These are phyloP conservation scores for Hypsopygia costalis DNA, from an alignment of 2,888 invertebrate genomes.

Conservation along the genomic window DNA sequence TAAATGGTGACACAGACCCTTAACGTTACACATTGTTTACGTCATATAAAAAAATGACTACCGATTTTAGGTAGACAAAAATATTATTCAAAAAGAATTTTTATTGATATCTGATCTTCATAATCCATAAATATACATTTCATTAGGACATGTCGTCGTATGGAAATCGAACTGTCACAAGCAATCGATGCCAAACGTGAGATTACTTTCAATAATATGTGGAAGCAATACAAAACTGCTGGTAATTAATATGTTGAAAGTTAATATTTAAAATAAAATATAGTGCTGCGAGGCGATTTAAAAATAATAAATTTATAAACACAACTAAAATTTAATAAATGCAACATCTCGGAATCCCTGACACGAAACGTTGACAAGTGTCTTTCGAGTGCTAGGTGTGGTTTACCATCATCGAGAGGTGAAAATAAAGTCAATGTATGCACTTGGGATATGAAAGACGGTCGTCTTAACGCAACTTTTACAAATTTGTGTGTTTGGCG, in stretches of 20 bases:
- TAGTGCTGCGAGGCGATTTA: background rate
- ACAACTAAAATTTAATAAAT: background rate
- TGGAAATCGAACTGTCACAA: constrained; percentile 3
- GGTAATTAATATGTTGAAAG: background rate
- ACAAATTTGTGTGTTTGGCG: background rate
- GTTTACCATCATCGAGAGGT: background rate
- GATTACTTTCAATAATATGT: constrained; percentile 72
- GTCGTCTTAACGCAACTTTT: background rate
- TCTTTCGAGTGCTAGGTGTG: too few species aligned
- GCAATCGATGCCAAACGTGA: constrained; percentile 53
- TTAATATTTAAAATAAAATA: background rate
- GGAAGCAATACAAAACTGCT: constrained; percentile 62
- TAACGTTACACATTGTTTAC: background rate
- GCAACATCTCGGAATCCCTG: background rate
- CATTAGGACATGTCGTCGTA: background rate
- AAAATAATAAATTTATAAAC: background rate
- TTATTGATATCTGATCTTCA: too few species aligned
- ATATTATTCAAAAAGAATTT: too few species aligned
- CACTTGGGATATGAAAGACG: background rate
- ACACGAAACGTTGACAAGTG: too few species aligned
- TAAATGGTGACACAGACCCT: background rate
- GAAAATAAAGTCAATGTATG: background rate
- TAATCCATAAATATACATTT: too few species aligned
- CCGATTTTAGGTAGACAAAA: too few species aligned
- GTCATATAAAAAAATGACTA: too few species aligned